Evolutionary conservation across 2,797 vertebrate species (phyloP).

Genomic region (Chaetodon trifasciatus): DNA sequence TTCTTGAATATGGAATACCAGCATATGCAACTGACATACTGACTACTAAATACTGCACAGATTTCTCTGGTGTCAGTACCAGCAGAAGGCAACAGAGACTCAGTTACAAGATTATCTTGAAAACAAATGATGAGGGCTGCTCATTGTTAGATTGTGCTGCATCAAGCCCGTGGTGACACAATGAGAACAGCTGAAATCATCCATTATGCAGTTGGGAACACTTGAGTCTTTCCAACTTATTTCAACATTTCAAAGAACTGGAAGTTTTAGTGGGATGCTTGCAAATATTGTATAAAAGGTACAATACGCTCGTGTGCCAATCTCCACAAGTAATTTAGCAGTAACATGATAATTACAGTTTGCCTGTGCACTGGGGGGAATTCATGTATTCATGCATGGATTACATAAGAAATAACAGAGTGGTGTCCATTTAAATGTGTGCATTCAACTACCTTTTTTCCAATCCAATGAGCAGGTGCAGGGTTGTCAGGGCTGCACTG

Average conservation of each 20-base stretch:
- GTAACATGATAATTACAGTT: conserved; percentile 34
- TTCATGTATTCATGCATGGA: conserved; percentile 44
- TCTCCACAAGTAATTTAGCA: conserved; percentile 22
- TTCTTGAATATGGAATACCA: conserved; percentile 53
- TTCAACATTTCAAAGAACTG: conserved; percentile 15
- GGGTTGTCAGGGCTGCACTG: conserved; percentile 27
- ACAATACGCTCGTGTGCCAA: conserved; percentile 5
- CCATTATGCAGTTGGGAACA: conserved; percentile 29
- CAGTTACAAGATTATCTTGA: conserved; percentile 32
- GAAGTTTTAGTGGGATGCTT: conserved; percentile 24
- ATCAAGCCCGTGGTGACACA: conserved; percentile 40
- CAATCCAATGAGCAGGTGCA: conserved; percentile 41
- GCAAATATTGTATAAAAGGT: neutral
- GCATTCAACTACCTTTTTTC: conserved; percentile 35
- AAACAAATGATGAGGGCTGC: conserved; percentile 49
- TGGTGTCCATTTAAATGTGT: conserved; percentile 38
- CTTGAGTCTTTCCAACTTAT: conserved; percentile 31
- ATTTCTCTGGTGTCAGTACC: conserved; percentile 40
- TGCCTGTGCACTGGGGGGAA: neutral
- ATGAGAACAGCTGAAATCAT: conserved; percentile 44
- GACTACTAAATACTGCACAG: conserved; percentile 42
- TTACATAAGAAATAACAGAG: conserved; percentile 34
- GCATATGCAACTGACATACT: conserved; percentile 10
- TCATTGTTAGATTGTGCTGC: conserved; percentile 41
- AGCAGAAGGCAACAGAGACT: conserved; percentile 42